These are phyloP conservation scores for Sisor rabdophorus DNA, from an alignment of 2,113 vertebrate species.

Conservation along the genomic window DNA sequence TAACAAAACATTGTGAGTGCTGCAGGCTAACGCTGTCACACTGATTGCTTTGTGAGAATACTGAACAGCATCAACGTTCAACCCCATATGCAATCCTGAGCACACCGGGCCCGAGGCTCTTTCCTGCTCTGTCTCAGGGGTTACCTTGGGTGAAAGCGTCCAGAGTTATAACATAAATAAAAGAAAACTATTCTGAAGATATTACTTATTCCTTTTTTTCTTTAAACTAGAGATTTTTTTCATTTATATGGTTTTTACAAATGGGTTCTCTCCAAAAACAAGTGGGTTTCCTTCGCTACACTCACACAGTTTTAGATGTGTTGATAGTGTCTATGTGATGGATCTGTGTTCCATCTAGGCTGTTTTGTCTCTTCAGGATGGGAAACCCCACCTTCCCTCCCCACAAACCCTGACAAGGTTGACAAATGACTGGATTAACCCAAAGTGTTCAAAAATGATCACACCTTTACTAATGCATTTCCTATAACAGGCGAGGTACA, in stretches of 20 bases:
- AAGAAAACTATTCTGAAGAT: too few relatives aligned
- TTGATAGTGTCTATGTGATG: background rate
- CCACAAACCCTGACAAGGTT: too few relatives aligned
- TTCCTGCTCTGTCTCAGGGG: background rate
- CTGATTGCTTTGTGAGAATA: slow-evolving; percentile 5
- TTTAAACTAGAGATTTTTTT: background rate
- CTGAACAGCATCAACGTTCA: background rate
- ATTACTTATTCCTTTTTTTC: background rate
- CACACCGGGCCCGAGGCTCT: background rate
- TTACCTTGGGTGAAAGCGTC: background rate
- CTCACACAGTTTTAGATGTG: background rate
- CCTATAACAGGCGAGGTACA: too few relatives aligned
- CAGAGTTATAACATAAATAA: too few relatives aligned
- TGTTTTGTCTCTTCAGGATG: background rate
- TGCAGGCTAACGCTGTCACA: background rate
- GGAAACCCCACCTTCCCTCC: too few relatives aligned
- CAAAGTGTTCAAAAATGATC: background rate
- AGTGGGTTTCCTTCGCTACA: background rate
- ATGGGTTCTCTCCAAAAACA: background rate
- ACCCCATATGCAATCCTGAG: background rate
- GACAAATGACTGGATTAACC: background rate
- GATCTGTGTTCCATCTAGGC: background rate
- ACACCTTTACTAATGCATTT: background rate
- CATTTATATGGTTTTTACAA: background rate
- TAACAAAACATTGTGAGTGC: background rate